phyloP scores from a whole-genome alignment of 1,140 invertebrate genomes.

The Dufourea novaeangliae region DNA sequence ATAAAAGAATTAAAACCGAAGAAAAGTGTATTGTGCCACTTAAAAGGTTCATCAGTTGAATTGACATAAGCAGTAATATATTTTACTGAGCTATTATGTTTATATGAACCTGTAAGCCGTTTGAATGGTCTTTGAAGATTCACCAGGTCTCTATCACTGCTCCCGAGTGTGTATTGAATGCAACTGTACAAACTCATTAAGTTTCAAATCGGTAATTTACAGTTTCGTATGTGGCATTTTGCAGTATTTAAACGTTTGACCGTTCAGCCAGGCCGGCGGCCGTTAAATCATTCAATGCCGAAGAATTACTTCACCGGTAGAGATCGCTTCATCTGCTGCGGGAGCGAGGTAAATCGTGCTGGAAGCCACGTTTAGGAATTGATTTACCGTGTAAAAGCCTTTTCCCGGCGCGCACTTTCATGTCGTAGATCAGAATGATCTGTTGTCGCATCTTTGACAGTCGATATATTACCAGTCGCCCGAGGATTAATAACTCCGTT shows the following conservation, averaged over 20 bases:
- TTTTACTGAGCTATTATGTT: too few species aligned
- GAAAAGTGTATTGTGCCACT: too few species aligned
- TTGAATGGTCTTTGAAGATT: too few species aligned
- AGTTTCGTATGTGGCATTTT: constrained; percentile 1
- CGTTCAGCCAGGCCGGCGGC: not conserved
- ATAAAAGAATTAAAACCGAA: too few species aligned
- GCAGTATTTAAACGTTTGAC: constrained; percentile 18
- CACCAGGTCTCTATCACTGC: too few species aligned
- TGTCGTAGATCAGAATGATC: constrained; percentile 38
- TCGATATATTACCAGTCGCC: constrained; percentile 26
- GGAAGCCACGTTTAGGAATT: constrained; percentile 32
- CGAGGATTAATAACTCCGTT: constrained; percentile 29
- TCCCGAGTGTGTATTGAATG: too few species aligned
- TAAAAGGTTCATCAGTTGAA: too few species aligned
- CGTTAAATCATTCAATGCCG: constrained; percentile 37
- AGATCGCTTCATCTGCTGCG: constrained; percentile 34
- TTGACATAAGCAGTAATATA: too few species aligned
- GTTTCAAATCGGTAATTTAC: not conserved
- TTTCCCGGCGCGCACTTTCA: constrained; percentile 22
- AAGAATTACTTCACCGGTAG: constrained; percentile 2
- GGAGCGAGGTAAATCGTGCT: not conserved
- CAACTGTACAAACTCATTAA: too few species aligned
- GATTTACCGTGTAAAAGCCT: constrained; percentile 44
- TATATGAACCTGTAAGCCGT: too few species aligned
- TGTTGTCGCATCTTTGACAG: constrained; percentile 38